Conservation (phyloP, 2,797 vertebrate genomes). For the Sparidentex hasta region DNA sequence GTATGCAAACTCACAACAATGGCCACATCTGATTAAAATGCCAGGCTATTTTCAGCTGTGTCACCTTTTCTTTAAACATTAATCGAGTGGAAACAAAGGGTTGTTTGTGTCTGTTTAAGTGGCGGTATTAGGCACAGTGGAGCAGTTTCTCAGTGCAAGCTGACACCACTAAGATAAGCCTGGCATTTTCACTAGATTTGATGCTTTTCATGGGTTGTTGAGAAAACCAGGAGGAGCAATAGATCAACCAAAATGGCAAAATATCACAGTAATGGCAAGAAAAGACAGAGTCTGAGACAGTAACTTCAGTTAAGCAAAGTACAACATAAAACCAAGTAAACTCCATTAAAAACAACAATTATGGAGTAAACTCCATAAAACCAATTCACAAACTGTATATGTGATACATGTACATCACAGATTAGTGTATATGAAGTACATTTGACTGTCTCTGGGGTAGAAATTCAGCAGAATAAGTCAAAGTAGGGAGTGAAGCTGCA, state of each 20-base stretch:
- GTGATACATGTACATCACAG: constrained; percentile 3
- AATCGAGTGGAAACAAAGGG: constrained; percentile 17
- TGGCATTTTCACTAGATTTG: constrained; percentile 43
- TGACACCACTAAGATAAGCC: constrained; percentile 41
- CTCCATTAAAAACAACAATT: constrained; percentile 6
- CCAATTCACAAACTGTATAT: constrained; percentile 6
- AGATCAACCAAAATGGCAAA: constrained; percentile 42
- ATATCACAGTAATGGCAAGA: constrained; percentile 25
- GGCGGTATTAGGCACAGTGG: constrained; percentile 57
- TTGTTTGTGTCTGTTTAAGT: constrained; percentile 49
- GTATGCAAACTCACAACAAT: constrained; percentile 14
- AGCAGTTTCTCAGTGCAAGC: constrained; percentile 32
- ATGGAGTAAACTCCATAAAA: constrained; percentile 17
- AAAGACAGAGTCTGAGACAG: not conserved
- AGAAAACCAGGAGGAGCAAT: constrained; percentile 43
- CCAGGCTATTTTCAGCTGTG: constrained; percentile 8
- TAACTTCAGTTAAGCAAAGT: constrained; percentile 3
- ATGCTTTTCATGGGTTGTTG: constrained; percentile 33
- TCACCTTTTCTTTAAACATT: constrained; percentile 28
- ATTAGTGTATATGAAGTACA: constrained; percentile 2
- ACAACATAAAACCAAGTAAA: constrained; percentile 20
- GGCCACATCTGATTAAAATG: constrained; percentile 24
- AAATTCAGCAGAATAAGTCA: constrained; percentile 3
- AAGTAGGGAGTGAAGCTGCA: constrained; percentile 5
- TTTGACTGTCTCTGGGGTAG: not conserved